Evolutionary conservation across 2,797 vertebrate genomes (phyloP).

Genomic region (Spinus pinus): DNA sequence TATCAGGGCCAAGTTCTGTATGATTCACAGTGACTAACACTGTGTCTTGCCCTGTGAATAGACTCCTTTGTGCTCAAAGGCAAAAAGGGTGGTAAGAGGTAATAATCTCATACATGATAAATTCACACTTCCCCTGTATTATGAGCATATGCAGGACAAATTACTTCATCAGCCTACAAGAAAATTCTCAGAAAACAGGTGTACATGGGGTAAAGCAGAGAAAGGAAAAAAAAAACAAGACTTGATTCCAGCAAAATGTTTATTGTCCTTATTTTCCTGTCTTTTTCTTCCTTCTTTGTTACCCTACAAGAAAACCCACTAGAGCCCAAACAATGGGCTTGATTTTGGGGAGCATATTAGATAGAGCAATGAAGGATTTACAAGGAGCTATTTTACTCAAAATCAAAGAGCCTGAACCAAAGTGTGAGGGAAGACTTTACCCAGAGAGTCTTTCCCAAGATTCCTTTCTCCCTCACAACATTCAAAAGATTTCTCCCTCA

Average conservation of each 20-base stretch:
- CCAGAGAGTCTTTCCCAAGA: neutral
- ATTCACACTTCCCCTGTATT: neutral
- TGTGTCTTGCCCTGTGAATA: conserved; percentile 12
- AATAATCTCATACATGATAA: neutral
- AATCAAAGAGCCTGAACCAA: neutral
- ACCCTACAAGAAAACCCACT: neutral
- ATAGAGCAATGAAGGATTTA: neutral
- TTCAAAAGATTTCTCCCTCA: neutral
- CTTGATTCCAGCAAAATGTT: neutral
- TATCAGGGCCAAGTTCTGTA: neutral
- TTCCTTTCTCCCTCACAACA: neutral
- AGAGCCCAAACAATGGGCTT: neutral
- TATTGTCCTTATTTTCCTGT: neutral
- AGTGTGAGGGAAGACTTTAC: neutral
- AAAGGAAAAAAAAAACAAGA: neutral
- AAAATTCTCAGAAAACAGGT: neutral
- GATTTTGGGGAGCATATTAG: neutral
- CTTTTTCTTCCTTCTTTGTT: neutral
- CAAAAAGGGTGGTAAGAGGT: neutral
- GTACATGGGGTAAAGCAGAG: neutral
- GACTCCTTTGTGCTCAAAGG: conserved; percentile 9
- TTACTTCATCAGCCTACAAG: neutral
- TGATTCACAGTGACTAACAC: conserved; percentile 46
- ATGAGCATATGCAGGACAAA: neutral
- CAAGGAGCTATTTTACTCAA: neutral